phyloP scores from a whole-genome alignment of 2,888 invertebrate genomes.

The Isotomurus palustris region DNA sequence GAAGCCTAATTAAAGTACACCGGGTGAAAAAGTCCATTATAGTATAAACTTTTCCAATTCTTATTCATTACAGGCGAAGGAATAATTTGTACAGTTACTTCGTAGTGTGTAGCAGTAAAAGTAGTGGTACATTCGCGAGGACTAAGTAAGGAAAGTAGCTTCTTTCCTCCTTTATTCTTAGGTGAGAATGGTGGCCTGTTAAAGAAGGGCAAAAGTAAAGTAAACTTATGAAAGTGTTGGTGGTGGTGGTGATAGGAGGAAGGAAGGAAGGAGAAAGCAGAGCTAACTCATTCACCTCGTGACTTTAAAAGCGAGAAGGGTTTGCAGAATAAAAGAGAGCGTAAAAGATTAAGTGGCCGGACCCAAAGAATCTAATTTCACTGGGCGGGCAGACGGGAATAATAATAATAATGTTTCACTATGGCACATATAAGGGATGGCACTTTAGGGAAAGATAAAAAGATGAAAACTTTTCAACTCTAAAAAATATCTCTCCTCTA shows the following conservation, averaged over 20 bases:
- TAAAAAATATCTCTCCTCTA: constrained; percentile 28
- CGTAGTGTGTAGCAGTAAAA: too few species aligned
- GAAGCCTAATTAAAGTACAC: constrained; percentile 33
- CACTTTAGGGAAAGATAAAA: constrained; percentile 46
- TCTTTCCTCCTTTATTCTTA: too few species aligned
- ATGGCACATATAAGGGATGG: constrained; percentile 44
- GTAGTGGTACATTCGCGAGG: too few species aligned
- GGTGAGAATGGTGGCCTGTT: too few species aligned
- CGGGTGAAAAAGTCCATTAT: constrained; percentile 36
- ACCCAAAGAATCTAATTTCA: constrained; percentile 34
- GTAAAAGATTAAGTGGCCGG: constrained; percentile 18
- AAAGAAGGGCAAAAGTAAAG: too few species aligned
- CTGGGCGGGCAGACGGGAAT: constrained; percentile 42
- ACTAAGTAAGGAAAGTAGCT: too few species aligned
- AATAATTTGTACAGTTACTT: constrained; percentile 8
- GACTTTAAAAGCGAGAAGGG: constrained; percentile 1
- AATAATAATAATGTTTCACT: constrained; percentile 46
- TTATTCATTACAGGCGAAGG: constrained; percentile 41
- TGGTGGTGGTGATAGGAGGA: neutral
- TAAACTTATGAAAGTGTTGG: constrained; percentile 7
- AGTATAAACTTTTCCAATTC: constrained; percentile 43
- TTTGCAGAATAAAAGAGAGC: constrained; percentile 11
- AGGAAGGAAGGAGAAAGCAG: too few species aligned
- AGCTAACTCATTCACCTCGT: constrained; percentile 1
- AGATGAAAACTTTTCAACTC: constrained; percentile 46